Conservation (phyloP, 2,113 vertebrate genomes). For the Cryptomyrus ogoouensis region DNA sequence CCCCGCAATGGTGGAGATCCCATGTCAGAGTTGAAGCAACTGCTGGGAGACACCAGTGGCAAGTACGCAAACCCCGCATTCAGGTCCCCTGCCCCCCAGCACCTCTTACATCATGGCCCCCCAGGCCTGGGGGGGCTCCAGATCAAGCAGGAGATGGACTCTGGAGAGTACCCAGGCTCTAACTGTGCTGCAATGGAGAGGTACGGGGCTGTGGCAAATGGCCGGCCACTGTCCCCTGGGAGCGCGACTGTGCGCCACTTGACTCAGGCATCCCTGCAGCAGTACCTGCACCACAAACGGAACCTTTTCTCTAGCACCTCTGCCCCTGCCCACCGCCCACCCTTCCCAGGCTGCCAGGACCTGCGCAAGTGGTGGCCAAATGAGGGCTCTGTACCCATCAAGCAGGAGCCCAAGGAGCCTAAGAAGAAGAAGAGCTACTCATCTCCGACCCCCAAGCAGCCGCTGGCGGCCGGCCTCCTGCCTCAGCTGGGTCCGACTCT, state of each 20-base stretch:
- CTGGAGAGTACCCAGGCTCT: conserved; percentile 49
- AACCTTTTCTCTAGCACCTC: conserved; percentile 75
- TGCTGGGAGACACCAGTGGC: conserved; percentile 71
- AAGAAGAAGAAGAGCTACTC: conserved; percentile 69
- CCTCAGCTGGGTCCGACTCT: conserved; percentile 39
- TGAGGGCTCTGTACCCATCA: conserved; percentile 54
- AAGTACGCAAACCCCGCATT: conserved; percentile 74
- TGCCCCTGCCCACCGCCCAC: conserved; percentile 33
- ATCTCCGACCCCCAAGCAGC: conserved; percentile 62
- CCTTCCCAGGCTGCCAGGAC: conserved; percentile 52
- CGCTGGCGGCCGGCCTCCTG: conserved; percentile 40
- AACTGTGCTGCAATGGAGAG: conserved; percentile 48
- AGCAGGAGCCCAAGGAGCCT: conserved; percentile 78
- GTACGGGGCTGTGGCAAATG: conserved; percentile 50
- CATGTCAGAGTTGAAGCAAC: conserved; percentile 88
- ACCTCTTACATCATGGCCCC: conserved; percentile 30
- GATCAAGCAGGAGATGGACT: conserved; percentile 63
- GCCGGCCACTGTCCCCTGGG: conserved; percentile 49
- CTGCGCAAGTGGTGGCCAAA: conserved; percentile 78
- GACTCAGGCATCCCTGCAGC: conserved; percentile 88
- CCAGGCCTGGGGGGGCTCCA: conserved; percentile 36
- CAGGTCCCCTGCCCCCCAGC: conserved; percentile 65
- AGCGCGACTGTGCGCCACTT: conserved; percentile 70
- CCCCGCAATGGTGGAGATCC: conserved; percentile 65
- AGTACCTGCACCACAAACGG: conserved; percentile 90